Conservation (phyloP, 1,140 invertebrate species). For the Drosophila varians region DNA sequence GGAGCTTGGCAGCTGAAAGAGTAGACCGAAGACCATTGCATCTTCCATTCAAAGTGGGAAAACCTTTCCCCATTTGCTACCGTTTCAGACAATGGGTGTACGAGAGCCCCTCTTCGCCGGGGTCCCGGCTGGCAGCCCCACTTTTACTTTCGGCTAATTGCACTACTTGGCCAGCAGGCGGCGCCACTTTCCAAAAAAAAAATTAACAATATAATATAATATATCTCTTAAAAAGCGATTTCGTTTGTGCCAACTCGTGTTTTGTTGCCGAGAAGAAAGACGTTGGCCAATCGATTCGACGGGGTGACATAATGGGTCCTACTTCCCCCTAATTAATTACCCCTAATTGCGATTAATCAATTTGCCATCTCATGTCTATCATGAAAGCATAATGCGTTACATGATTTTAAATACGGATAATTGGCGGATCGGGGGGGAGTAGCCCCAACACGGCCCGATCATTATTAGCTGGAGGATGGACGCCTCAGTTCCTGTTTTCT, state of each 20-base stretch:
- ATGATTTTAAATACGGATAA: constrained; percentile 53
- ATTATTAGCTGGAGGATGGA: constrained; percentile 4
- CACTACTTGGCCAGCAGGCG: constrained; percentile 66
- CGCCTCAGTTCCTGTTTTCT: constrained; percentile 33
- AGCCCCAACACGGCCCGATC: not conserved
- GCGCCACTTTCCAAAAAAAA: constrained; percentile 61
- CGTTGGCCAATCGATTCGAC: constrained; percentile 41
- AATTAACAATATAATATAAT: constrained; percentile 34
- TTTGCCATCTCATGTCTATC: constrained; percentile 48
- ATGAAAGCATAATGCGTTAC: constrained; percentile 50
- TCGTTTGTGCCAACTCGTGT: constrained; percentile 12
- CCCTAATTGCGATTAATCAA: constrained; percentile 65
- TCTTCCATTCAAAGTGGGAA: constrained; percentile 39
- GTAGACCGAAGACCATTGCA: constrained; percentile 27
- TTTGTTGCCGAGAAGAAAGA: constrained; percentile 9
- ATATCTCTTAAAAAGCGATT: constrained; percentile 21
- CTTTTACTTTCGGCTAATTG: constrained; percentile 78
- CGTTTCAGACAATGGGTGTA: constrained; percentile 37
- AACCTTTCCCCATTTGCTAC: constrained; percentile 46
- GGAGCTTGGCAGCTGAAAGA: not conserved
- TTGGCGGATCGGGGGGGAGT: constrained; percentile 8
- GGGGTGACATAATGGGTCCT: constrained; percentile 58
- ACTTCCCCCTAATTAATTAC: constrained; percentile 53
- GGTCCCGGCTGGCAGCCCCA: constrained; percentile 32
- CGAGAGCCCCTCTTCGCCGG: not conserved